These are phyloP conservation scores for Plecturocebus donacophilus DNA, from an alignment of 2,113 vertebrate species.

Conservation along the genomic window DNA sequence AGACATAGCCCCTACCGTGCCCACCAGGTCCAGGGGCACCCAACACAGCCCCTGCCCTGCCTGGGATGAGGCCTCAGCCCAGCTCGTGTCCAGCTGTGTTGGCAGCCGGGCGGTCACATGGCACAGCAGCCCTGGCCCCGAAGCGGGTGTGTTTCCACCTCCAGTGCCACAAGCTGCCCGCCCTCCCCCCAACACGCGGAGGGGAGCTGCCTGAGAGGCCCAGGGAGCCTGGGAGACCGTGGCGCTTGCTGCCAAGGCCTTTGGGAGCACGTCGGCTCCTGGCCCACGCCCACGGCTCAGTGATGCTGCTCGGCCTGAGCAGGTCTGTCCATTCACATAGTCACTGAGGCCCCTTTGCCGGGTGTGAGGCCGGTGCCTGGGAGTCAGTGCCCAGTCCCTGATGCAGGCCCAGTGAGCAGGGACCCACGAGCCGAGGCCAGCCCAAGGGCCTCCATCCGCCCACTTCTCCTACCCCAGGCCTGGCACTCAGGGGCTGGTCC, in stretches of 20 bases:
- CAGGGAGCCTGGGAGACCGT: not conserved
- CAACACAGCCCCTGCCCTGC: not conserved
- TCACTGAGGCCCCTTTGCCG: not conserved
- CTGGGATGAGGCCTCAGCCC: not conserved
- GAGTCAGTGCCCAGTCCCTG: not conserved
- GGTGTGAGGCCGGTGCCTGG: not conserved
- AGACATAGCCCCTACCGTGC: not conserved
- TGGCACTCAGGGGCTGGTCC: not conserved
- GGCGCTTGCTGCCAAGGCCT: not conserved
- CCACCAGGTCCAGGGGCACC: not conserved
- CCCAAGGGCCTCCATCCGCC: not conserved
- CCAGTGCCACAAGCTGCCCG: not conserved
- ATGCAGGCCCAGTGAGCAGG: not conserved
- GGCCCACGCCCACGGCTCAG: not conserved
- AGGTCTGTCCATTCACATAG: not conserved
- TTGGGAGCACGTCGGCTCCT: not conserved
- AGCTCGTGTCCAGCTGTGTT: not conserved
- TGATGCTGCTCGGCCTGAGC: not conserved
- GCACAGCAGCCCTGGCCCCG: not conserved
- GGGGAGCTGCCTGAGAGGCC: not conserved
- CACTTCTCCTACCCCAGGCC: fast-evolving
- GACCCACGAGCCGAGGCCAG: not conserved
- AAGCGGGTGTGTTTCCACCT: not conserved
- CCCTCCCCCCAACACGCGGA: not conserved
- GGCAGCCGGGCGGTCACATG: not conserved